A percentile compares a stretch with the other conserved stretches of the same genome.
These are phyloP conservation scores for Conus canariensis DNA, from an alignment of 2,888 invertebrate genomes.

Conservation along the genomic window DNA sequence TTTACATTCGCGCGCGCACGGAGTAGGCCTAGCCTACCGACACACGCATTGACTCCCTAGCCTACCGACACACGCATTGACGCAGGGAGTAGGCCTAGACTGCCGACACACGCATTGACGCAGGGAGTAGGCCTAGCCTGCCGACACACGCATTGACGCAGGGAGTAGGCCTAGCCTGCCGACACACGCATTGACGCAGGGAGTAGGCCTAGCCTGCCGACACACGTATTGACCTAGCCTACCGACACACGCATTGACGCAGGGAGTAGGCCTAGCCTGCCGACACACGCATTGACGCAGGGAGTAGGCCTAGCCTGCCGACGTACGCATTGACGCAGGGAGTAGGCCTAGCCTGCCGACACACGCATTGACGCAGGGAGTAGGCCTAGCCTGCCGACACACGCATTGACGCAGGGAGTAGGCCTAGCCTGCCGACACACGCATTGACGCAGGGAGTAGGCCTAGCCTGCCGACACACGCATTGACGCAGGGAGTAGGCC, in stretches of 20 bases:
- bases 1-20: no score
- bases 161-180: no score
- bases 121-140: no score
- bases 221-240: neutral
- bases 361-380: neutral
- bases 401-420: neutral
- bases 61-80: neutral
- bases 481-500: neutral
- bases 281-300: neutral
- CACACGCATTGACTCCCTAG: no score
- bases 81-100: no score
- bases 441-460: neutral
- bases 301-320: no score
- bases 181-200: neutral
- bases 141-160: neutral
- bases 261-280: no score
- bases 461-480: neutral
- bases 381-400: neutral
- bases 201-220: neutral
- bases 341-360: neutral
- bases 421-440: neutral
- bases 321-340: neutral
- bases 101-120: neutral
- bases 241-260: neutral
- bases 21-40: no score